phyloP scores from a whole-genome alignment of 1,140 invertebrate genomes.

The Heliconius congener region DNA sequence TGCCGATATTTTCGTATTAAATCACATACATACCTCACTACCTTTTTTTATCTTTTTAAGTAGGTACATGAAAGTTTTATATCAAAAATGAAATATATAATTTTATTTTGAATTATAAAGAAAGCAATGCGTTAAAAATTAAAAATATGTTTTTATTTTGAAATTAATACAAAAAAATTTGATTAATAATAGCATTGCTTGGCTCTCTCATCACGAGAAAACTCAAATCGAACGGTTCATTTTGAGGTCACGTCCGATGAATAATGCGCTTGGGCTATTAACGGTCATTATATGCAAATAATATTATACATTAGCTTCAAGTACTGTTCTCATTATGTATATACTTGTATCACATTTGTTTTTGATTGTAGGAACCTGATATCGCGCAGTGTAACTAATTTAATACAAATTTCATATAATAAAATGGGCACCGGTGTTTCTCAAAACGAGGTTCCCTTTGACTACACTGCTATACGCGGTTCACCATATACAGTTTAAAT shows the following conservation, averaged over 20 bases:
- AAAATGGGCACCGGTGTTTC: no score
- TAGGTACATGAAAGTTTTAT: no score
- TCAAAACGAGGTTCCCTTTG: no score
- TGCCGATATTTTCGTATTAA: neutral
- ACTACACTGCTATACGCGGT: no score
- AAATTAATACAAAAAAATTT: neutral
- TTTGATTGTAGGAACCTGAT: slow-evolving; percentile 9
- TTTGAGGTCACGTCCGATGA: slow-evolving; percentile 74
- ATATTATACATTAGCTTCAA: slow-evolving; percentile 70
- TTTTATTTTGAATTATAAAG: neutral
- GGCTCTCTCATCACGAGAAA: slow-evolving; percentile 17
- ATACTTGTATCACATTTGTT: slow-evolving; percentile 4
- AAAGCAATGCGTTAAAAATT: neutral
- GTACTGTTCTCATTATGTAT: slow-evolving; percentile 44
- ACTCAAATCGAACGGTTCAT: slow-evolving; percentile 65
- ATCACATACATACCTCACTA: neutral
- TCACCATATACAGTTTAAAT: no score
- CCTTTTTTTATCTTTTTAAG: no score
- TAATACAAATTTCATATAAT: no score
- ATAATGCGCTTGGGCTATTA: slow-evolving; percentile 72
- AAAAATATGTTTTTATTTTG: neutral
- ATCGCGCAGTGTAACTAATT: neutral
- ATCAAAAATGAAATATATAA: neutral
- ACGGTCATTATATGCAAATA: slow-evolving; percentile 80
- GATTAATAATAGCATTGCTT: slow-evolving; percentile 1